Evolutionary conservation across 2,797 vertebrate genomes (phyloP).

Genomic region (Coranthus polyacanthus): DNA sequence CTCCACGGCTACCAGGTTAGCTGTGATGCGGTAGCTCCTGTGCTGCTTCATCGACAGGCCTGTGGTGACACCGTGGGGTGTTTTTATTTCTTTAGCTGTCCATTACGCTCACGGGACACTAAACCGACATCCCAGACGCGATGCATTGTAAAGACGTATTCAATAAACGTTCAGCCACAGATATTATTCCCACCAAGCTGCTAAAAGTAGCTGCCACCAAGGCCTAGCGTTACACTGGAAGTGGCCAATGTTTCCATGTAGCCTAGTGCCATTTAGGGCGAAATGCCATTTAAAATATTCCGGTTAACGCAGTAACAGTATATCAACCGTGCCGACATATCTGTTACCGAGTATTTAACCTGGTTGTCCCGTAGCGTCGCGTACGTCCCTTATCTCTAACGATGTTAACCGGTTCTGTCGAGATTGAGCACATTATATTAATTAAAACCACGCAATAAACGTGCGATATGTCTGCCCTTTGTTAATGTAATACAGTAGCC

Average conservation of each 20-base stretch:
- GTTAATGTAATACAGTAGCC: no score
- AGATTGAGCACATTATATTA: neutral
- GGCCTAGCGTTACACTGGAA: slow-evolving; percentile 63
- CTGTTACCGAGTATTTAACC: neutral
- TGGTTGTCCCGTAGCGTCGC: no score
- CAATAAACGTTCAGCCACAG: neutral
- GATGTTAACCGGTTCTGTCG: neutral
- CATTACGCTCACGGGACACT: no score
- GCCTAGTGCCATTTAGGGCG: neutral
- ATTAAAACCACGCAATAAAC: neutral
- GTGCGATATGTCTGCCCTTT: neutral
- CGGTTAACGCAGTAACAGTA: no score
- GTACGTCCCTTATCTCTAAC: no score
- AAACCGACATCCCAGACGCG: neutral
- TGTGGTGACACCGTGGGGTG: neutral
- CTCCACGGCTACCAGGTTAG: slow-evolving; percentile 59
- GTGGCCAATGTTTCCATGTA: slow-evolving; percentile 9
- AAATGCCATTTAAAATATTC: neutral
- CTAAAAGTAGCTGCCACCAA: slow-evolving; percentile 36
- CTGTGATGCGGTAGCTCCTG: slow-evolving; percentile 37
- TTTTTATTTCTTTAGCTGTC: neutral
- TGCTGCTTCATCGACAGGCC: slow-evolving; percentile 7
- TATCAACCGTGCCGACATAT: neutral
- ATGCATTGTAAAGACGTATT: neutral
- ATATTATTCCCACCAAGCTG: slow-evolving; percentile 41